These are phyloP conservation scores for Podiceps cristatus DNA, from an alignment of 2,113 vertebrate species.

Conservation along the genomic window DNA sequence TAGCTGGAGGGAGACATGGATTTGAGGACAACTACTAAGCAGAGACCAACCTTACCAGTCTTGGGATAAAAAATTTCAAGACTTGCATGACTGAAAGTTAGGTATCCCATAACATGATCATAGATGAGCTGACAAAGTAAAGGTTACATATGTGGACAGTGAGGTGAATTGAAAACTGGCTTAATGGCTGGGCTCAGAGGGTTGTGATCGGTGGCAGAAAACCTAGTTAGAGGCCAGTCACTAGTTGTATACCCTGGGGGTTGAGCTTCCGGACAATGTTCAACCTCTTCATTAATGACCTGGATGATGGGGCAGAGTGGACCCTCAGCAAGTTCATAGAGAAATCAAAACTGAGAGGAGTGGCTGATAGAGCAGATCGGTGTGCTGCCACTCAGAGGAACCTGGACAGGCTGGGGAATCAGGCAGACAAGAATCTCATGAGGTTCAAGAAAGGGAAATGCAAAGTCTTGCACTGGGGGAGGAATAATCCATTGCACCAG, in stretches of 20 bases:
- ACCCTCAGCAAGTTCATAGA: background rate
- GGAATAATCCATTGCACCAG: background rate
- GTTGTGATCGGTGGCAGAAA: background rate
- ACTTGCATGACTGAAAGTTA: background rate
- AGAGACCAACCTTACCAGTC: background rate
- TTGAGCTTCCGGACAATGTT: background rate
- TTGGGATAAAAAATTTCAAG: background rate
- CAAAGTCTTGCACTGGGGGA: background rate
- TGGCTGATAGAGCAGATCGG: background rate
- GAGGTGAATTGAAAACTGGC: background rate
- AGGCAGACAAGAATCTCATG: background rate
- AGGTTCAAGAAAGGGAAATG: background rate
- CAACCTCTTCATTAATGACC: background rate
- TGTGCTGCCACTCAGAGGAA: background rate
- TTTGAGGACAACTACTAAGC: background rate
- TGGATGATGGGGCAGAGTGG: background rate
- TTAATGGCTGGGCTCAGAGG: background rate
- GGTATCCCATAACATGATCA: background rate
- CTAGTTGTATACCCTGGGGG: background rate
- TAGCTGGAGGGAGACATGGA: background rate
- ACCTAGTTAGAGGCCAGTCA: background rate
- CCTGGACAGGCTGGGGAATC: background rate
- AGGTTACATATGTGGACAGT: background rate
- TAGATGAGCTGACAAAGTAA: background rate
- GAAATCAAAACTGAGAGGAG: background rate